Evolutionary conservation across 1,140 invertebrate species (phyloP).

Genomic region (Nebria ingens): DNA sequence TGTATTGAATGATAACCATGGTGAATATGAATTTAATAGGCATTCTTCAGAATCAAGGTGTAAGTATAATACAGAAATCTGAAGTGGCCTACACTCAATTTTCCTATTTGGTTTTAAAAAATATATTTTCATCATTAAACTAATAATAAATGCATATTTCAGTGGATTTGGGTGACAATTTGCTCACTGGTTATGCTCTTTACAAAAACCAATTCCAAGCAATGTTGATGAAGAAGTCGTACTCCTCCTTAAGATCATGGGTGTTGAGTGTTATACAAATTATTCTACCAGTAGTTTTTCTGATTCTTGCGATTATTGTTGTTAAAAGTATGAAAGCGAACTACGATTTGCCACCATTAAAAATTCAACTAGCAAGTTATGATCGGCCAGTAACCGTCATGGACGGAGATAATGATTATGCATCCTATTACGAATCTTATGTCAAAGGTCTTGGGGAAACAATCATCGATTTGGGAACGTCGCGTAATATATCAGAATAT

Average conservation of each 20-base stretch:
- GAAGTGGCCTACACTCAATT: background rate
- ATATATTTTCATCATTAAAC: no score
- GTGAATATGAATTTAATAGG: constrained; percentile 3
- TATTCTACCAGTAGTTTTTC: constrained; percentile 46
- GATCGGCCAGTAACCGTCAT: constrained; percentile 29
- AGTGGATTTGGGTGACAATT: constrained; percentile 17
- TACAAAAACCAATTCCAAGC: constrained; percentile 47
- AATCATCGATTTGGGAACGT: background rate
- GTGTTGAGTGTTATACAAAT: constrained; percentile 44
- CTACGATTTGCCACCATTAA: constrained; percentile 34
- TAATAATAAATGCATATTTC: constrained; percentile 9
- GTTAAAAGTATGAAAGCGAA: constrained; percentile 36
- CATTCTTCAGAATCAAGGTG: background rate
- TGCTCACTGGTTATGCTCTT: constrained; percentile 32
- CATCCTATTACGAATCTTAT: background rate
- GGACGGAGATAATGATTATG: constrained; percentile 17
- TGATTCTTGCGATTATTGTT: constrained; percentile 45
- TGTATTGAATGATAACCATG: background rate
- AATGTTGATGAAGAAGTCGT: constrained; percentile 50
- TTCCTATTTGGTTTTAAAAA: no score
- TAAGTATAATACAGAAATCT: background rate
- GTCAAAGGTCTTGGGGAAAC: background rate
- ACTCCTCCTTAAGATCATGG: constrained; percentile 45
- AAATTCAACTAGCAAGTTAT: constrained; percentile 27
- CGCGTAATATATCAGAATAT: background rate